Base-by-base conservation (phyloP, 64 coral and sea anemone species). In the Pachyseris speciosa region DNA sequence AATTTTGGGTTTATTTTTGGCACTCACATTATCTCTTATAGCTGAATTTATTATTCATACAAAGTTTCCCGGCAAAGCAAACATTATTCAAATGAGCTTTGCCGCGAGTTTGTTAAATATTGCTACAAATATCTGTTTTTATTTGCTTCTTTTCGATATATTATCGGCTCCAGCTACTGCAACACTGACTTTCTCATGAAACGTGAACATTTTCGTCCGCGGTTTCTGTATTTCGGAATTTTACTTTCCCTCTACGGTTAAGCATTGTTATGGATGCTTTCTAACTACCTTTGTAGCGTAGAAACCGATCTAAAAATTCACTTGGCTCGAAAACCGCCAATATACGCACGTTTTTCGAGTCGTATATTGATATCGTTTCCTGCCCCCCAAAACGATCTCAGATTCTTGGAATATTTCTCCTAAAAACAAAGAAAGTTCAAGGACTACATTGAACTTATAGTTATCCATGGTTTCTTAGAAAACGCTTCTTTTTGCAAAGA, bases 31-130 rank as follows among this genome's bases (percentile, higher is more conserved):
- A 92, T 75, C 42, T 75, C 3, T 84, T 32, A 44, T 34, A 24
- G 71, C 19, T 36, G 51, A 19, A 74, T 92, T 84, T 63, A 92
- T 92, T 84, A 92, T 92, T 92, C 89, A 92, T 84, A 28, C 30
- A 34, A 17, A n/a, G 36, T 86, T 47, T 39, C 38, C 64, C 40
- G 77, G 53, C 11, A 81, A 81, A 81, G 51, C 53, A 60, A 81
- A 81, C 52, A 81, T 37, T 81, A 81, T 41, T 81, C 51, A 61
- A 61, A 61, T 61, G 77, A 81, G 22, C 38, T 81, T 60, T 22
- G 77, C 20, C 49, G 47, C 49, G 75, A 29, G 29, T 51, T 79
- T 8, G 25, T 11, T 40, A 81, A 6, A 64, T 81, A 63, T 39
- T 60, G 24, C 30, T 48, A 34, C 10, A 81, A 61, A 61, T 61